Base-by-base conservation (phyloP, 2,113 vertebrate genomes). In the Myotis davidii region DNA sequence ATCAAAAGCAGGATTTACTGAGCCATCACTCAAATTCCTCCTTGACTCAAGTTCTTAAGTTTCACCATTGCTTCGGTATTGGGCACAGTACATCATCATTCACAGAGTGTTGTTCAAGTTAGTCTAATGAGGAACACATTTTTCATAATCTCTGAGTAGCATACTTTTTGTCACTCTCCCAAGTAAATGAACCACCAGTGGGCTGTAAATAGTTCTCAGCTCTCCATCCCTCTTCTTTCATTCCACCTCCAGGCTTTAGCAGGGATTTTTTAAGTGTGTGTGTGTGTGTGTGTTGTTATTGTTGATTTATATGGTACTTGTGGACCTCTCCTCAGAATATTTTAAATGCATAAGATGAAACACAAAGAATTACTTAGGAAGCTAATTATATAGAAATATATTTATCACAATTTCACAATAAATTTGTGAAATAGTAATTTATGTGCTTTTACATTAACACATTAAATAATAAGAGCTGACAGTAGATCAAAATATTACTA, bases 1-100 rank as follows among this genome's bases (percentile, higher is more conserved):
- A 70, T 91, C 76, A 79, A 86, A 89, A 91, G 50, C 23, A 50
- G 34, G 48, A 76, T 82, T 95, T 93, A 79, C 78, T 34, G 52
- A 93, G 52, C 65, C 93, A 64, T 82, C 59, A 56, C 18, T 90
- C 54, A 92, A 87, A 85, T 90, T 90, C 85, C 48, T 97, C 69
- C 32, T 74, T 50, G 18, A 95, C 67, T 94, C 84, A 87, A 54
- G 50, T 94, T 91, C 70, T 78, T 77, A 90, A 76, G 61, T 94
- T 88, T 94, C 45, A 96, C 79, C 34, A 74, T 88, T 25, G 65
- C 52, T 82, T 85, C 56, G 56, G 69, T 37, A 70, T 91, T 76
- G 54, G 11, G 23, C 86, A 67, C 69, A n/a, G 84, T 42, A 69
- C 18, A 54, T 59, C 52, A 91, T 39, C 27, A 70, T 23, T 32